A percentile compares a stretch with the other conserved stretches of the same genome.
Evolutionary conservation across 2,797 vertebrate genomes (phyloP).

Genomic region (Melanotaenia parkinsoni): DNA sequence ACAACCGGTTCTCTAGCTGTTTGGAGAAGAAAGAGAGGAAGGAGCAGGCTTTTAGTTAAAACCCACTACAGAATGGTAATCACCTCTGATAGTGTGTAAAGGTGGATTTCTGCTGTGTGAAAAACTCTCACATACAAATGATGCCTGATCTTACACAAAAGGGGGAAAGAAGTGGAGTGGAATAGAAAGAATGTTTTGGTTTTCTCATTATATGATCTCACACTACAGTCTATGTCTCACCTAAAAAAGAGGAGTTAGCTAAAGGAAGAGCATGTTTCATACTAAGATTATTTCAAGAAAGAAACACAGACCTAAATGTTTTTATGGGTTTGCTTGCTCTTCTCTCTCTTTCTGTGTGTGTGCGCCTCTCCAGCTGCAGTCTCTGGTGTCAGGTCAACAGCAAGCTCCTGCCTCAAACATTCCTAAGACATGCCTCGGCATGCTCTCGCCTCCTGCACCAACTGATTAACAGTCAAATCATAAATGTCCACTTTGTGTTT

Average conservation of each 20-base stretch:
- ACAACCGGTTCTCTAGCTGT: constrained; percentile 56
- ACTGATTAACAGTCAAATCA: constrained; percentile 31
- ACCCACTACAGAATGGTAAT: constrained; percentile 64
- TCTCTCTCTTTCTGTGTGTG: constrained; percentile 14
- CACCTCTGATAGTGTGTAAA: constrained; percentile 34
- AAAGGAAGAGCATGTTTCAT: constrained; percentile 8
- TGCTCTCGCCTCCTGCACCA: constrained; percentile 36
- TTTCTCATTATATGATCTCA: constrained; percentile 26
- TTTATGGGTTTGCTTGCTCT: constrained; percentile 8
- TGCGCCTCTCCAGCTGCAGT: constrained; percentile 60
- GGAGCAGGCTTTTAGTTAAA: constrained; percentile 50
- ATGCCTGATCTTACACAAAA: constrained; percentile 44
- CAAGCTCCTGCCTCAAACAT: constrained; percentile 61
- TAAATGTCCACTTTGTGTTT: constrained; percentile 12
- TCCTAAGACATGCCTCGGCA: constrained; percentile 67
- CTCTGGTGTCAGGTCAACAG: constrained; percentile 67
- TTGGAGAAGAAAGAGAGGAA: constrained; percentile 63
- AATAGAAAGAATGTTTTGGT: constrained; percentile 19
- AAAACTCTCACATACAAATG: constrained; percentile 36
- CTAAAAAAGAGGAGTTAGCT: background rate
- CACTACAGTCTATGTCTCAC: background rate
- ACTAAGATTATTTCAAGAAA: constrained; percentile 8
- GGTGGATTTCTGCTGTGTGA: constrained; percentile 32
- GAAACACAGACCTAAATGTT: background rate
- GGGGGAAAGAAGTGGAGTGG: constrained; percentile 12